Conservation (phyloP, 2,113 vertebrate species). For the Ameiurus melas region DNA sequence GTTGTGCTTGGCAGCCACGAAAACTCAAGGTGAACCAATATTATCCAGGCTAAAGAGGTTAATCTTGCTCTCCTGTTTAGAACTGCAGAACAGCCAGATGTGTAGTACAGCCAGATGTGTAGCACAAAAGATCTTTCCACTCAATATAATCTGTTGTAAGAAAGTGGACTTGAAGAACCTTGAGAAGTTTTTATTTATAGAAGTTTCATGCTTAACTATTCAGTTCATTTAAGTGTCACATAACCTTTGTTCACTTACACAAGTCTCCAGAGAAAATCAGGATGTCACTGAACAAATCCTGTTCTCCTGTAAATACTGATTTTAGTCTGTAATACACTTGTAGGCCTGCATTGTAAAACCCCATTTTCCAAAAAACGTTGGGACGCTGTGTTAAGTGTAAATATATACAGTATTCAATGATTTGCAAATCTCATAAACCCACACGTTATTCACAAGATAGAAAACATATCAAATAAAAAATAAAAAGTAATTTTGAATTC, state of each 20-base stretch:
- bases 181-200: conserved; percentile 3
- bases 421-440: too few relatives aligned
- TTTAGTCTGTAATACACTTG: not conserved
- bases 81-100: conserved; percentile 20
- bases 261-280: not conserved
- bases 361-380: too few relatives aligned
- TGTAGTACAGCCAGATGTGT: not conserved
- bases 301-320: not conserved
- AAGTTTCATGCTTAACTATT: not conserved
- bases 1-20: not conserved
- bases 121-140: conserved; percentile 25
- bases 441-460: too few relatives aligned
- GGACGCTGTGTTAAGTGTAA: too few relatives aligned
- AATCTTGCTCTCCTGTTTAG: not conserved
- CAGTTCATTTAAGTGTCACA: not conserved
- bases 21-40: conserved; percentile 24
- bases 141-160: conserved; percentile 2
- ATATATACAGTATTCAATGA: too few relatives aligned
- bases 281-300: conserved; percentile 1
- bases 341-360: not conserved
- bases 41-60: conserved; percentile 13
- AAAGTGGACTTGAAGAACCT: not conserved
- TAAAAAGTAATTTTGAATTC: too few relatives aligned
- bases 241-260: not conserved
- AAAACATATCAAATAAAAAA: too few relatives aligned